Percentiles rank a stretch among this genome's conserved stretches.
Evolutionary conservation across 2,888 invertebrate genomes (phyloP).

Genomic region (Smittia aterrima): DNA sequence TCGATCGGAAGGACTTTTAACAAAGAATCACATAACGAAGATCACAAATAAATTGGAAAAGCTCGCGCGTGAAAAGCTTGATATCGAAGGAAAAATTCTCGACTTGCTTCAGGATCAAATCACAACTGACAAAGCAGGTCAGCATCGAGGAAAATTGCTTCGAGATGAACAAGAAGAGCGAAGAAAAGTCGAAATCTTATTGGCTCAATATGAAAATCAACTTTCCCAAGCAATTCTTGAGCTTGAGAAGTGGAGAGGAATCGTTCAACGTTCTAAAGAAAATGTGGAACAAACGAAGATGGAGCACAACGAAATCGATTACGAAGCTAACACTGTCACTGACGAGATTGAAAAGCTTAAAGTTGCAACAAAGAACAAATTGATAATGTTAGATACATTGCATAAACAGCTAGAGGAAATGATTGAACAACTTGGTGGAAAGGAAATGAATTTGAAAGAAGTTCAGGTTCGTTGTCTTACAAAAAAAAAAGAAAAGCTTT

Average conservation of each 20-base stretch:
- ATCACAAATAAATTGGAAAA: conserved; percentile 56
- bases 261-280: conserved; percentile 46
- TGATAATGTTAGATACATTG: conserved; percentile 56
- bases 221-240: conserved; percentile 54
- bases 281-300: conserved; percentile 47
- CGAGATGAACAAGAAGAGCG: conserved; percentile 54
- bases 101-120: conserved; percentile 65
- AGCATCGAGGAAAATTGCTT: conserved; percentile 54
- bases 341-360: conserved; percentile 55
- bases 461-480: conserved; percentile 5
- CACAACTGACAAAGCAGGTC: conserved; percentile 66
- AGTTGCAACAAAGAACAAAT: conserved; percentile 54
- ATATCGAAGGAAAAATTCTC: conserved; percentile 65
- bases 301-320: conserved; percentile 52
- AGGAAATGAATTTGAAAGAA: conserved; percentile 46
- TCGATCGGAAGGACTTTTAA: conserved; percentile 51
- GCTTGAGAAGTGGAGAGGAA: conserved; percentile 51
- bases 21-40: conserved; percentile 50
- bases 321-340: conserved; percentile 53
- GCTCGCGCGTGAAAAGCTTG: conserved; percentile 57
- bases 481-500: background rate
- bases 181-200: conserved; percentile 51
- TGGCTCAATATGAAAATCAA: conserved; percentile 58
- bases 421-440: conserved; percentile 55
- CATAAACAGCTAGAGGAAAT: conserved; percentile 58